Base-by-base conservation (phyloP, 1,140 invertebrate genomes). In the Halesus radiatus region DNA sequence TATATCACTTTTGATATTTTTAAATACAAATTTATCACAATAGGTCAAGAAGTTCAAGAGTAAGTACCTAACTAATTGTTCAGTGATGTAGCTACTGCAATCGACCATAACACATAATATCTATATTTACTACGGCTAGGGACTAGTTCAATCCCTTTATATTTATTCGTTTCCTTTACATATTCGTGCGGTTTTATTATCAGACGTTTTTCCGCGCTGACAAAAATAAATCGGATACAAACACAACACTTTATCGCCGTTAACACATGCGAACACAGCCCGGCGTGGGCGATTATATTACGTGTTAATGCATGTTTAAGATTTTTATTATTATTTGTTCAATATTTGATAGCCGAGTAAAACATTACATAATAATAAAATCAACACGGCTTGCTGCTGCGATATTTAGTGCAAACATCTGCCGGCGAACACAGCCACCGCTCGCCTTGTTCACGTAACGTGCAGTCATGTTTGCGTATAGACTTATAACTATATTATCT, bases 261-360 rank as follows among this genome's bases (percentile, higher is more conserved):
- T 72, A 8, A 45, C 37, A 45, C 32, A 22, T 20, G 26, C 62
- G 26, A 20, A 56, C 54, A 64, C 60, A 64, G 60, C 15, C 45
- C 22, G 26, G 15, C 32, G 68, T 53, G 68, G 18, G 68, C 18
- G 45, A 68, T n/a, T 53, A 23, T 53, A 72, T 72, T 53, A 53
- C 68, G 68, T 72, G 68, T 72, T 72, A 72, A 72, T 72, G 68
- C 68, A 20, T 72, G 68, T 72, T 53, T 37, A 26, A 72, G 68
- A 52, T 22, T 72, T 53, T 72, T 72, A 72, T 53, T 52, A 72
- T 72, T 72, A 52, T 29, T n/a, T 52, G 68, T 72, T 72, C 26
- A 66, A 53, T 23, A 72, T 72, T 72, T 72, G 68, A 72, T 72
- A 15, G 68, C 45, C 62, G 62, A 13, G 23, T 32, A 29, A 60